Evolutionary conservation across 2,113 vertebrate genomes (phyloP).

Genomic region (Lagenorhynchus albirostris): DNA sequence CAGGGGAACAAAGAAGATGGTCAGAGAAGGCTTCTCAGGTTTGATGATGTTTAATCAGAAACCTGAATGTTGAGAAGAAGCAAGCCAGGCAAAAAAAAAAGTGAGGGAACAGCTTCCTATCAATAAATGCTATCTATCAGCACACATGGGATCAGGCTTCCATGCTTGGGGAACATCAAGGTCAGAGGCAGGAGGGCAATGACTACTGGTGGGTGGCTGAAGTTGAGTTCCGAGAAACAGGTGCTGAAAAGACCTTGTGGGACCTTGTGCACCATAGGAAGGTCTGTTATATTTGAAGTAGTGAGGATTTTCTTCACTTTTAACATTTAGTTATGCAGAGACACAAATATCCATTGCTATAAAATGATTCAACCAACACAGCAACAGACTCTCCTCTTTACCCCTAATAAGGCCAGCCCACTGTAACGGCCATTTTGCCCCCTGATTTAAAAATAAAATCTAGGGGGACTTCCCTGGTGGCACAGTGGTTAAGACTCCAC

Average conservation of each 20-base stretch:
- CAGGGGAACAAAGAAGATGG: neutral
- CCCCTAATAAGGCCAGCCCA: neutral
- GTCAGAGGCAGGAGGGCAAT: too few species aligned
- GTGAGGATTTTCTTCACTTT: neutral
- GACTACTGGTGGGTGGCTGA: neutral
- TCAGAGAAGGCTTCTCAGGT: neutral
- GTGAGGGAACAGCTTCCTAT: neutral
- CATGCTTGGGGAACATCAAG: rapidly evolving
- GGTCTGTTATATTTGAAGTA: neutral
- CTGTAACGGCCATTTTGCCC: neutral
- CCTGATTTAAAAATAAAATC: neutral
- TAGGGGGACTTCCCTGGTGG: neutral
- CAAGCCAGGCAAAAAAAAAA: neutral
- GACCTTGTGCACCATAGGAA: neutral
- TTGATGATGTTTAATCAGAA: neutral
- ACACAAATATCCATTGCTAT: neutral
- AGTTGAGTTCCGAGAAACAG: neutral
- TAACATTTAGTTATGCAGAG: neutral
- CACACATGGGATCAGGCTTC: neutral
- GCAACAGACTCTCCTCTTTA: neutral
- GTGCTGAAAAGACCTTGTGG: neutral
- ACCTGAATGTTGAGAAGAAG: neutral
- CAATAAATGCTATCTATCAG: neutral
- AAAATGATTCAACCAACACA: neutral
- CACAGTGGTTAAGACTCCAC: neutral